Base-by-base conservation (phyloP, 1,140 invertebrate genomes). In the Hypsibius dujardini region DNA sequence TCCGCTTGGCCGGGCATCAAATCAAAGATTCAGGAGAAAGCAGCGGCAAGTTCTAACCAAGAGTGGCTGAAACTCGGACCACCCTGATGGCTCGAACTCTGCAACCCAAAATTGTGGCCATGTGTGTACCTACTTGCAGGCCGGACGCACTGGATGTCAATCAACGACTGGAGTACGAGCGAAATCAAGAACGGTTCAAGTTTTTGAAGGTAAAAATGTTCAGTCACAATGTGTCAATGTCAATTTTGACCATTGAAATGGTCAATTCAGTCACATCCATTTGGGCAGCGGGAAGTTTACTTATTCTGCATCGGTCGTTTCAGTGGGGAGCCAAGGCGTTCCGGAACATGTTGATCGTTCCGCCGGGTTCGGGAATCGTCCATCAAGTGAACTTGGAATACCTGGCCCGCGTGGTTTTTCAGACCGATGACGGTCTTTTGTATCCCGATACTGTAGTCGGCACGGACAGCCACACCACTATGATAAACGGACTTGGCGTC, bases 381-480 rank as follows among this genome's bases (percentile, higher is more conserved):
- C 95, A 98, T 82, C 92, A 98, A 84, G 93, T 98, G 0, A 98
- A 98, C 80, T 82, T 98, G 74, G 94, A 98, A 78, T 95, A 95
- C 77, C 79, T 98, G 59, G 93, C 92, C 0, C 83, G 93, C 72
- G 92, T 97, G n/a, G 94, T 97, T 1, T 98, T 96, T 77, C 84
- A 84, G 47, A 85, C 85, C 1, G 75, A 81, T 14, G 80, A 84
- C 72, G 80, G 79, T 1, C 47, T 87, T 1, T 79, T 97, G 1
- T 93, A 95, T 79, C 79, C 95, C 94, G 95, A 98, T 78, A 92
- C 90, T 71, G 86, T 98, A 47, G 94, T 98, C n/a, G 95, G 95
- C 12, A 97, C 95, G 0, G 95, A 98, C 83, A 94, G 90, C 2
- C 95, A 98, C 76, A 98, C 95, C 2, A 97, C 95, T 1, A 98